Base-by-base conservation (phyloP, 2,888 invertebrate species). In the Amblyjoppa proteus region DNA sequence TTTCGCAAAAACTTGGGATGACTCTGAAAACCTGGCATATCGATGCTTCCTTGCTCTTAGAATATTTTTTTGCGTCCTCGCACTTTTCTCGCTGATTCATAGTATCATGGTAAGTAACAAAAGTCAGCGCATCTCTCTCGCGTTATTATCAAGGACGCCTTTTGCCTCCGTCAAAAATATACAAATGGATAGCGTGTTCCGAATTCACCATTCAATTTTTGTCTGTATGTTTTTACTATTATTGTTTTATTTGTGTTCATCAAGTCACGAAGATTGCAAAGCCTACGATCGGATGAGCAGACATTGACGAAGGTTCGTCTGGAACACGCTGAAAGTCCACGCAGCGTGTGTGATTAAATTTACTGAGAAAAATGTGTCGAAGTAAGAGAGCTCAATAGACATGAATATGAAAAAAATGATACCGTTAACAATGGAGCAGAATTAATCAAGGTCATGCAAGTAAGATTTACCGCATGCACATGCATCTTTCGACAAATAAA, bases 91-190 rank as follows among this genome's bases (percentile, higher is more conserved):
- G 82, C n/a, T 70, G n/a, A 73, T 74, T 73, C 9, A 74, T 53
- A 68, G 31, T 71, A 80, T 76, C 70, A 69, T 70, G 61, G 66
- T 71, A 71, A 81, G 49, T 76, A 41, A 81, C 61, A 81, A 51
- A 73, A 83, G 34, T 61, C 41, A 53, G 76, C 77, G 69, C 81
- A 83, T 83, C 56, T 74, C 78, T 85, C 78, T 85, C 71, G 79
- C 71, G 75, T 79, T 83, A 58, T 86, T 70, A 80, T 84, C 68
- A 83, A 86, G 88, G 89, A 91, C 92, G 93, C 93, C 93, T 93
- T 93, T 93, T 93, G 93, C 93, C 93, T 93, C 92, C 90, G 87
- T 86, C 87, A 13, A 34, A 49, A 58, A 64, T 88, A 56, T 68
- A 73, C 71, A 66, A 77, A 70, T 78, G 53, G 34, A 77, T 79